phyloP scores from a whole-genome alignment of 2,797 vertebrate species.

The Cossypha caffra region DNA sequence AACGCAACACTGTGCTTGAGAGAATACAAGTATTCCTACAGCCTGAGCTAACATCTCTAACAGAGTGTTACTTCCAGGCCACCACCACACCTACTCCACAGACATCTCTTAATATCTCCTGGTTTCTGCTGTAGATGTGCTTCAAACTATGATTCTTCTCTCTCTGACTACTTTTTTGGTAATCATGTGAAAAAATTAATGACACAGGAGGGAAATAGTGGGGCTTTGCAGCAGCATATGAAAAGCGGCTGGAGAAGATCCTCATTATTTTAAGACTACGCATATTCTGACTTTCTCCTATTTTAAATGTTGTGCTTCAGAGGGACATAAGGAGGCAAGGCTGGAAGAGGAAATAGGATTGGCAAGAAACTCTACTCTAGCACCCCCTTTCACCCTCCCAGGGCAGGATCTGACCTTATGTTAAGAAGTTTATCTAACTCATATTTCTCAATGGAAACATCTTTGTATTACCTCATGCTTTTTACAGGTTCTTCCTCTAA shows the following conservation, averaged over 20 bases:
- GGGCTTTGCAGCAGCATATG: not conserved
- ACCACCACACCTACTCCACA: not conserved
- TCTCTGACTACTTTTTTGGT: not conserved
- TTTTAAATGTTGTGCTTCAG: not conserved
- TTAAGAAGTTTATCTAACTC: not conserved
- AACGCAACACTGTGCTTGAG: not conserved
- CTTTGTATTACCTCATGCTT: not conserved
- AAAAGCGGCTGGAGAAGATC: not conserved
- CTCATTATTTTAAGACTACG: not conserved
- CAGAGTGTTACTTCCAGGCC: not conserved
- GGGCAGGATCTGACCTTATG: not conserved
- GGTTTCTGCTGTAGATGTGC: not conserved
- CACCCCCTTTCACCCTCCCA: not conserved
- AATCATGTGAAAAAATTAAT: not conserved
- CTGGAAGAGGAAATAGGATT: not conserved
- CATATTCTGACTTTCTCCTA: not conserved
- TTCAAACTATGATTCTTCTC: not conserved
- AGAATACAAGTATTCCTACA: not conserved
- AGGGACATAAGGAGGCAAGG: not conserved
- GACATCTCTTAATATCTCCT: not conserved
- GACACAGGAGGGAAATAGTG: not conserved
- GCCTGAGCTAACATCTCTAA: not conserved
- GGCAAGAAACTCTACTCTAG: not conserved
- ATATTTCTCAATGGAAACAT: not conserved
- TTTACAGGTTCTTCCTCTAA: not conserved